Conservation (phyloP, 23 tunicate species). For the Trididemnum miniatum region DNA sequence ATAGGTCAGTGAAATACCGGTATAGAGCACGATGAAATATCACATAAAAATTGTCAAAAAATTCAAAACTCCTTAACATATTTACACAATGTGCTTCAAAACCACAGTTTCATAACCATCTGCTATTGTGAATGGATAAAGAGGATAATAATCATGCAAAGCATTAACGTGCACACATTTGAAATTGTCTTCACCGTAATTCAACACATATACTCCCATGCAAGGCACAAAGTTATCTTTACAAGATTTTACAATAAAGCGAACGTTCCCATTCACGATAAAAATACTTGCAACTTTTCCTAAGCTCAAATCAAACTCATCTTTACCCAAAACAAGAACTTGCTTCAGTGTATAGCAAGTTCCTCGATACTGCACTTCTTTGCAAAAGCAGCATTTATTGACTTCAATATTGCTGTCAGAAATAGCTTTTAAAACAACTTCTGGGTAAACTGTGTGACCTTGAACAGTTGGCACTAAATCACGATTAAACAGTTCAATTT, state of each 20-base stretch:
- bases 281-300: background rate
- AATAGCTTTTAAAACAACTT: background rate
- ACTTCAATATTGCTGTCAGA: background rate
- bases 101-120: background rate
- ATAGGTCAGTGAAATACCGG: too few relatives aligned
- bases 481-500: background rate
- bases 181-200: background rate
- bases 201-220: background rate
- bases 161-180: background rate
- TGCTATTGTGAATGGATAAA: background rate
- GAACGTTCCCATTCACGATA: background rate
- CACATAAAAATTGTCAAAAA: too few relatives aligned
- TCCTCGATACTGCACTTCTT: background rate
- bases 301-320: background rate
- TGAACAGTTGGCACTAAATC: background rate
- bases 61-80: too few relatives aligned
- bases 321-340: background rate
- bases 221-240: background rate
- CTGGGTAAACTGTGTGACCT: background rate
- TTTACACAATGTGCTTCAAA: background rate
- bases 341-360: background rate
- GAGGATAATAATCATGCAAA: background rate
- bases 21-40: too few relatives aligned
- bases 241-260: background rate
- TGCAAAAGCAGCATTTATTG: background rate